These are phyloP conservation scores for Motacilla tschutschensis DNA, from an alignment of 2,113 vertebrate species.

Conservation along the genomic window DNA sequence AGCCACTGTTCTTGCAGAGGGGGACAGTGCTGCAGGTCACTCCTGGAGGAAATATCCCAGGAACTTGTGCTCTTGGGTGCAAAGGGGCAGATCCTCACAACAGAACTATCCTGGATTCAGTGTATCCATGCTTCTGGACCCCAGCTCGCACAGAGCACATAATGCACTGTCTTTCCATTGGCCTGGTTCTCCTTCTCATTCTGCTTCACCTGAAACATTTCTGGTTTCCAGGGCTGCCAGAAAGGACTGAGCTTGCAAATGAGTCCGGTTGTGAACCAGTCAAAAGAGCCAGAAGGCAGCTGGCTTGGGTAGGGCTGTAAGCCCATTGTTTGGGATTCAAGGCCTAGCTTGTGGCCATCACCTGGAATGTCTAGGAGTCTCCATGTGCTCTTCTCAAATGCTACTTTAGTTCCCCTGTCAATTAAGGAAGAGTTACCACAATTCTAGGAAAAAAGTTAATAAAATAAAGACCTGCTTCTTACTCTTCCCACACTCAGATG, in stretches of 20 bases:
- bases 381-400: not conserved
- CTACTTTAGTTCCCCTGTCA: not conserved
- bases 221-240: not conserved
- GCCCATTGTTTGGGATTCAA: not conserved
- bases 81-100: not conserved
- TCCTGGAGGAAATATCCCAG: not conserved
- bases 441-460: too few species aligned
- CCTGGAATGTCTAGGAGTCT: not conserved
- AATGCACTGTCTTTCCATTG: not conserved
- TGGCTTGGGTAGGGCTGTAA: not conserved
- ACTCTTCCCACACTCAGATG: not conserved
- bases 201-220: not conserved
- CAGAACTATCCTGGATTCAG: accelerated
- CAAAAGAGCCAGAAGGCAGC: not conserved
- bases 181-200: not conserved
- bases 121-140: accelerated
- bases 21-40: not conserved
- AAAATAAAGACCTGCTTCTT: not conserved
- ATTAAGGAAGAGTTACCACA: not conserved
- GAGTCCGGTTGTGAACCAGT: not conserved
- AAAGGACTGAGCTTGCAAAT: not conserved
- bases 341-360: not conserved
- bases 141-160: not conserved
- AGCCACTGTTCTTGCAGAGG: not conserved
- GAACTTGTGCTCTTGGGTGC: not conserved